Conservation (phyloP, 1,140 invertebrate genomes). For the Rhagoletis pomonella region DNA sequence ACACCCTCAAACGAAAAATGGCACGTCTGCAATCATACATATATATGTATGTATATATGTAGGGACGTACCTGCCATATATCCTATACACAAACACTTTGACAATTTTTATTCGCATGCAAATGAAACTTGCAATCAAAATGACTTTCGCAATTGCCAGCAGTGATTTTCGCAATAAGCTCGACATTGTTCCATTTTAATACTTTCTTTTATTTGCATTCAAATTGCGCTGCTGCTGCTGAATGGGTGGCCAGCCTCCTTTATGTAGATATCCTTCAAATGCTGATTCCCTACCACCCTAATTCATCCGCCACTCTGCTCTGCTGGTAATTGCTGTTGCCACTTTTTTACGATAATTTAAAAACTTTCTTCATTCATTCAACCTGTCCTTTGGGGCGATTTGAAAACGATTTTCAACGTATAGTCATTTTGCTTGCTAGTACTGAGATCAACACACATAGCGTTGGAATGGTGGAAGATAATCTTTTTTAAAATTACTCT, state of each 20-base stretch:
- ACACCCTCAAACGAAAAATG: neutral
- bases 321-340: too few relatives aligned
- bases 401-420: slow-evolving; percentile 36
- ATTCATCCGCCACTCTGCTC: too few relatives aligned
- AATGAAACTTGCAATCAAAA: slow-evolving; percentile 48
- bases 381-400: slow-evolving; percentile 25
- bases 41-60: neutral
- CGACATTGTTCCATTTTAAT: neutral
- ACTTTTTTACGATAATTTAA: too few relatives aligned
- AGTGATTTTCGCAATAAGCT: slow-evolving; percentile 31
- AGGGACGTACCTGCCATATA: neutral
- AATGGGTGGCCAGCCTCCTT: neutral
- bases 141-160: neutral
- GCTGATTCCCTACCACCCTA: neutral
- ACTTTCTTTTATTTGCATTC: slow-evolving; percentile 31
- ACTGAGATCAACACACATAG: neutral
- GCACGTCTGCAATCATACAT: neutral
- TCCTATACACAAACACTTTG: neutral
- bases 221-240: neutral
- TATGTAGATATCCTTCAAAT: slow-evolving; percentile 2
- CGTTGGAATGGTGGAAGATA: neutral
- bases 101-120: slow-evolving; percentile 42
- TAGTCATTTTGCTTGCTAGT: neutral
- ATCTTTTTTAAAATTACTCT: neutral
- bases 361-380: neutral